Conservation (phyloP, 1,140 invertebrate genomes). For the Drosophila kanapiae region DNA sequence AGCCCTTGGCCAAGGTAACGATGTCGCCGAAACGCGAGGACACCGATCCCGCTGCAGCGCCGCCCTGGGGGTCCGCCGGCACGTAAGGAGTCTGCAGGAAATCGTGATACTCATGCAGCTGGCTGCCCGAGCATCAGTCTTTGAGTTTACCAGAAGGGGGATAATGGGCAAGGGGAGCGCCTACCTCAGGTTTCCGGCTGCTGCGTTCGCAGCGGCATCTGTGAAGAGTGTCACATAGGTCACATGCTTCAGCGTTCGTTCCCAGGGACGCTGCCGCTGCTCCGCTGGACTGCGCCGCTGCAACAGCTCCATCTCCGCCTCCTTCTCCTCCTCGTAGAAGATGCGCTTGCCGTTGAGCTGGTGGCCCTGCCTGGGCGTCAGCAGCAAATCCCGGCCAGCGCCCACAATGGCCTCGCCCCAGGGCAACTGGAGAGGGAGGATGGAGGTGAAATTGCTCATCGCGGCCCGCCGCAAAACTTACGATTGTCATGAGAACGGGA, state of each 20-base stretch:
- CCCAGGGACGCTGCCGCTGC: conserved; percentile 82
- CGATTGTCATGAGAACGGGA: conserved; percentile 48
- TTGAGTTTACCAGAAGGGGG: background rate
- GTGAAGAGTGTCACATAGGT: conserved; percentile 87
- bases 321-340: conserved; percentile 68
- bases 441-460: background rate
- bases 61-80: conserved; percentile 60
- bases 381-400: conserved; percentile 70
- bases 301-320: background rate
- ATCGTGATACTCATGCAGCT: conserved; percentile 75
- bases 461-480: conserved; percentile 26
- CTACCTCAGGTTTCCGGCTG: conserved; percentile 75
- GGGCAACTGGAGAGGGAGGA: conserved; percentile 36
- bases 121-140: conserved; percentile 39
- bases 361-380: conserved; percentile 70
- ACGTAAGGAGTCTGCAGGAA: conserved; percentile 86
- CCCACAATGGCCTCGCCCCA: conserved; percentile 53
- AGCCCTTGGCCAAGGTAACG: conserved; percentile 87
- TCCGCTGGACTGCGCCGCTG: background rate
- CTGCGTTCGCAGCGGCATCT: conserved; percentile 79
- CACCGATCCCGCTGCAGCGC: conserved; percentile 54
- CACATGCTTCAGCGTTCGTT: conserved; percentile 87
- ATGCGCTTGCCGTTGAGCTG: conserved; percentile 71
- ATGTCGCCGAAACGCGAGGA: conserved; percentile 87
- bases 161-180: background rate